phyloP scores from a whole-genome alignment of 2,113 vertebrate species.

The Murina feae region DNA sequence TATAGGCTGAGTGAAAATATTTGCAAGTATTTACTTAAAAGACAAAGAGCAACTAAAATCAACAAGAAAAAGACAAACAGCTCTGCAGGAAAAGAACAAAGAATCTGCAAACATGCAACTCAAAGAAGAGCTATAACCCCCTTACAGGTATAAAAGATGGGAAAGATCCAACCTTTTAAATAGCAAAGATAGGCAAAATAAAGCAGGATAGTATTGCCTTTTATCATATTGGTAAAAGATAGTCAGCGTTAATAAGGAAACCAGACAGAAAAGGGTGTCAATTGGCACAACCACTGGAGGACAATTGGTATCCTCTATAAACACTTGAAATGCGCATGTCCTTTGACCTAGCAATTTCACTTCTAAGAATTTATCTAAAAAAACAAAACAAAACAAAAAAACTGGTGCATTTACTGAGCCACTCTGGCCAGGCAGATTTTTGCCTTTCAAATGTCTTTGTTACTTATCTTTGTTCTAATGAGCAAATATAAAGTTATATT shows the following conservation, averaged over 20 bases:
- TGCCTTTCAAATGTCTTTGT: not conserved
- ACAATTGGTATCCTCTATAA: not conserved
- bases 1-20: not conserved
- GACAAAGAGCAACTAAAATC: not conserved
- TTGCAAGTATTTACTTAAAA: slow-evolving; percentile 46
- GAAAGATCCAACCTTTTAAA: not conserved
- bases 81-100: not conserved
- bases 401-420: not conserved
- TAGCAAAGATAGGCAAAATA: not conserved
- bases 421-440: not conserved
- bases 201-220: not conserved
- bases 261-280: not conserved
- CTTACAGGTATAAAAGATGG: not conserved
- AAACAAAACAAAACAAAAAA: no score
- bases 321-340: not conserved
- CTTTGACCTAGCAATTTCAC: not conserved
- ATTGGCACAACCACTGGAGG: not conserved
- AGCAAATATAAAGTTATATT: not conserved
- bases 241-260: not conserved
- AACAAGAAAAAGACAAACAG: not conserved
- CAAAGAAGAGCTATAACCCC: not conserved
- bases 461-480: not conserved
- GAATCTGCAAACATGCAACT: not conserved
- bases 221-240: not conserved
- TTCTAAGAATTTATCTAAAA: not conserved